Conservation (phyloP, 2,113 vertebrate species). For the Reinhardtius hippoglossoides region DNA sequence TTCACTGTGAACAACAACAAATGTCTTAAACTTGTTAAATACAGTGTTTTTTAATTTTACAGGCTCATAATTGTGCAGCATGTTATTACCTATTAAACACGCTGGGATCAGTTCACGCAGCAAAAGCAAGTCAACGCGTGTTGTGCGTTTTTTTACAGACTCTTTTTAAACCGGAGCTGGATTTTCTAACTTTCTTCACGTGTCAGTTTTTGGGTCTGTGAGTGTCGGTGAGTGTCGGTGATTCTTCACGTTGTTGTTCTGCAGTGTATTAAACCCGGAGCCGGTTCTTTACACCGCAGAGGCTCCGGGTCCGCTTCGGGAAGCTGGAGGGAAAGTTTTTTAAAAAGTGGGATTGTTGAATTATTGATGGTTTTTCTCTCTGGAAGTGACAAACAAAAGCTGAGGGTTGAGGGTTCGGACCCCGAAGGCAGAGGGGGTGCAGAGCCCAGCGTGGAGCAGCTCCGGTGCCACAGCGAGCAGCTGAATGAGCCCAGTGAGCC, state of each 20-base stretch:
- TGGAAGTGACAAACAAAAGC: constrained; percentile 64
- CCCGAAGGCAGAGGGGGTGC: constrained; percentile 75
- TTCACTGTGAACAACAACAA: constrained; percentile 28
- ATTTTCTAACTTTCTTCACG: constrained; percentile 24
- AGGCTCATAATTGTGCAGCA: constrained; percentile 46
- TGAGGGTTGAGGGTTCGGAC: constrained; percentile 66
- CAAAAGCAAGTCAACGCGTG: constrained; percentile 26
- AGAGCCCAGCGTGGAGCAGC: constrained; percentile 69
- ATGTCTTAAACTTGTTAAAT: constrained; percentile 38
- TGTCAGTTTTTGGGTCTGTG: background rate
- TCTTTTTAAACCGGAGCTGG: constrained; percentile 2
- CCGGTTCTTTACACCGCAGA: background rate
- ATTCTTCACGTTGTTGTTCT: background rate
- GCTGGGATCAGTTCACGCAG: constrained; percentile 18
- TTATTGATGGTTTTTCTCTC: constrained; percentile 70
- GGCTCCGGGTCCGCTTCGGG: background rate
- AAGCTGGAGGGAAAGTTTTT: background rate
- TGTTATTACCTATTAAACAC: background rate
- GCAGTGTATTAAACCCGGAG: background rate
- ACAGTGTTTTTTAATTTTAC: constrained; percentile 50
- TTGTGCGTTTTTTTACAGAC: constrained; percentile 12
- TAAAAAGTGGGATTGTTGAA: constrained; percentile 31
- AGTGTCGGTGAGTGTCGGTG: too few relatives aligned
- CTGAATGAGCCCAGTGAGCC: constrained; percentile 55
- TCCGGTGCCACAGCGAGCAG: constrained; percentile 51